phyloP scores from a whole-genome alignment of 1,140 invertebrate genomes.

The Danaus melanippus region DNA sequence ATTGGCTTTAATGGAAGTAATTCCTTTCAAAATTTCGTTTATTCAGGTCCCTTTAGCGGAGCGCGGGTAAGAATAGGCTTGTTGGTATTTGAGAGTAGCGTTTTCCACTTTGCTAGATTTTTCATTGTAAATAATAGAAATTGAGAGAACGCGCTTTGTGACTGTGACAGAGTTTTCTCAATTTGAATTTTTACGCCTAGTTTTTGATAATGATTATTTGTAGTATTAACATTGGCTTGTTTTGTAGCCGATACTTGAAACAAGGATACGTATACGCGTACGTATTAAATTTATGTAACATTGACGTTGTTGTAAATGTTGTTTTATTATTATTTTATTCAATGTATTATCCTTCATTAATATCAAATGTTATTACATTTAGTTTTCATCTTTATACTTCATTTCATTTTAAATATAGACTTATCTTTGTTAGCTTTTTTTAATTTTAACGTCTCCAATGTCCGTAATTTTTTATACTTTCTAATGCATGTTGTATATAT shows the following conservation, averaged over 20 bases:
- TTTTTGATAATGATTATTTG: no score
- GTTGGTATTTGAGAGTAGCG: slow-evolving; percentile 1
- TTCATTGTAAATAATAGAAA: slow-evolving; percentile 1
- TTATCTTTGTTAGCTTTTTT: no score
- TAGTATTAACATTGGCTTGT: no score
- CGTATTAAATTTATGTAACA: no score
- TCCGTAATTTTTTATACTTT: no score
- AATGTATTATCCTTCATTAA: neutral
- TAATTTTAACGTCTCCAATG: no score
- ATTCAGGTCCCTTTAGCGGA: slow-evolving; percentile 18
- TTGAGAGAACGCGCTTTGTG: slow-evolving; percentile 1
- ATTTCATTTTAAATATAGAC: no score
- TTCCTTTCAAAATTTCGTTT: slow-evolving; percentile 17
- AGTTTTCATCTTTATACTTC: no score
- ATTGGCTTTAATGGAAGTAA: slow-evolving; percentile 16
- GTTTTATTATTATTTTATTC: neutral
- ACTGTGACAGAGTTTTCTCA: slow-evolving; percentile 2
- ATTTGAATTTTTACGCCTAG: slow-evolving; percentile 1
- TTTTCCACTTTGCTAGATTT: slow-evolving; percentile 10
- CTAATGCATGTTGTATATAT: no score
- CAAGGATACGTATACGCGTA: no score
- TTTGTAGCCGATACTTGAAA: no score
- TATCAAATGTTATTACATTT: no score
- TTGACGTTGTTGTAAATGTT: neutral
- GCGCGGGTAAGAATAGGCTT: slow-evolving; percentile 20